phyloP scores from a whole-genome alignment of 2,797 vertebrate genomes.

The Pseudochaenichthys georgianus region DNA sequence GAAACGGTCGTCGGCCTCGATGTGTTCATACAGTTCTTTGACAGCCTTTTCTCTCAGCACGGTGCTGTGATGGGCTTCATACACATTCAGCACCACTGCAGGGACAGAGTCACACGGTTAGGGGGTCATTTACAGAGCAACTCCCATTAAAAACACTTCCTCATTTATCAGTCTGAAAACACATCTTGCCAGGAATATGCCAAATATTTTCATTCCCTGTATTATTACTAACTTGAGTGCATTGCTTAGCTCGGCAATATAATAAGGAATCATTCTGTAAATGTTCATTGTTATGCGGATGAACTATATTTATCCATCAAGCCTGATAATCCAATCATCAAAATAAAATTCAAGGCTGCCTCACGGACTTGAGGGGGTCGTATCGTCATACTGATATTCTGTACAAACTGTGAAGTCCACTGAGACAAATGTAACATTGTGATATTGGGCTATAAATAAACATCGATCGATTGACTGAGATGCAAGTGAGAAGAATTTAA shows the following conservation, averaged over 20 bases:
- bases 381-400: too few relatives aligned
- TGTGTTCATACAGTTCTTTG: conserved; percentile 90
- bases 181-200: neutral
- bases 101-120: conserved; percentile 24
- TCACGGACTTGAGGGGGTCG: too few relatives aligned
- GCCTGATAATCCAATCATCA: too few relatives aligned
- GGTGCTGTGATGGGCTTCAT: conserved; percentile 90
- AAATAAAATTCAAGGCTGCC: too few relatives aligned
- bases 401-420: too few relatives aligned
- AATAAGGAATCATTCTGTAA: too few relatives aligned
- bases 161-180: neutral
- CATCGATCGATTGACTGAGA: too few relatives aligned
- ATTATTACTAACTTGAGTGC: neutral
- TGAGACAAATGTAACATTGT: too few relatives aligned
- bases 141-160: neutral
- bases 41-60: conserved; percentile 84
- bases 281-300: too few relatives aligned
- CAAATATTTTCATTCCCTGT: neutral
- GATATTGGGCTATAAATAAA: too few relatives aligned
- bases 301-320: too few relatives aligned
- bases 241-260: neutral
- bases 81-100: conserved; percentile 87
- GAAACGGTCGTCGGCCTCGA: conserved; percentile 93
- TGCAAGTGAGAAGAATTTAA: too few relatives aligned
- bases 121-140: neutral